Percentiles rank a stretch among this genome's conserved stretches.
Evolutionary conservation across 1,140 invertebrate genomes (phyloP).

Genomic region (Brachionus rotundiformis): DNA sequence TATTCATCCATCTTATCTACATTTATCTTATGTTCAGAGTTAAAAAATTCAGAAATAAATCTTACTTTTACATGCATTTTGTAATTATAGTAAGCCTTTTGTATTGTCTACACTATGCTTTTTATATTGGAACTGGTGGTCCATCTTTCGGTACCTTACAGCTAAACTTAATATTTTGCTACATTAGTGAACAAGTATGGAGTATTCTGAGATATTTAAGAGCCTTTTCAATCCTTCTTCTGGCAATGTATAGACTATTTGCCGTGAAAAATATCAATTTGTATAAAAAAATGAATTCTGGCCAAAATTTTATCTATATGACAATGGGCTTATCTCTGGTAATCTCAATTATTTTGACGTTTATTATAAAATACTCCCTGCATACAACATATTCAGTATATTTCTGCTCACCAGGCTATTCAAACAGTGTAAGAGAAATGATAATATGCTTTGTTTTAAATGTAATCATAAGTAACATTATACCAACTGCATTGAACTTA

Average conservation of each 20-base stretch:
- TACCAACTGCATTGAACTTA: constrained; percentile 2
- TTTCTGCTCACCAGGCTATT: constrained; percentile 42
- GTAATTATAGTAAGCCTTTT: constrained; percentile 28
- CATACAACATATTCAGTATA: constrained; percentile 38
- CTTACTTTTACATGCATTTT: constrained; percentile 46
- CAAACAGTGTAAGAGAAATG: constrained; percentile 3
- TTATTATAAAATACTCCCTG: background rate
- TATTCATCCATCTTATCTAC: background rate
- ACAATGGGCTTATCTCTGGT: background rate
- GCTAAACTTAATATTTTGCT: constrained; percentile 41
- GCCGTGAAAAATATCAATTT: constrained; percentile 1
- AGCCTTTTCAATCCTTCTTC: constrained; percentile 5
- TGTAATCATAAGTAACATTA: constrained; percentile 1
- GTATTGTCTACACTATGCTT: constrained; percentile 17
- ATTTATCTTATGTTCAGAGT: constrained; percentile 22
- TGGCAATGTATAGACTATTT: background rate
- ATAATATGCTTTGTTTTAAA: background rate
- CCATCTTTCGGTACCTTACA: background rate
- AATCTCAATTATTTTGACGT: constrained; percentile 8
- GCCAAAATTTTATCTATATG: background rate
- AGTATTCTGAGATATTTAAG: constrained; percentile 26
- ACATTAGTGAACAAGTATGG: constrained; percentile 42
- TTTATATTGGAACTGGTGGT: background rate
- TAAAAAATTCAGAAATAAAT: constrained; percentile 22
- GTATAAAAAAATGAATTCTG: constrained; percentile 38